Base-by-base conservation (phyloP, 2,113 vertebrate genomes). In the Variabilichromis moorii region DNA sequence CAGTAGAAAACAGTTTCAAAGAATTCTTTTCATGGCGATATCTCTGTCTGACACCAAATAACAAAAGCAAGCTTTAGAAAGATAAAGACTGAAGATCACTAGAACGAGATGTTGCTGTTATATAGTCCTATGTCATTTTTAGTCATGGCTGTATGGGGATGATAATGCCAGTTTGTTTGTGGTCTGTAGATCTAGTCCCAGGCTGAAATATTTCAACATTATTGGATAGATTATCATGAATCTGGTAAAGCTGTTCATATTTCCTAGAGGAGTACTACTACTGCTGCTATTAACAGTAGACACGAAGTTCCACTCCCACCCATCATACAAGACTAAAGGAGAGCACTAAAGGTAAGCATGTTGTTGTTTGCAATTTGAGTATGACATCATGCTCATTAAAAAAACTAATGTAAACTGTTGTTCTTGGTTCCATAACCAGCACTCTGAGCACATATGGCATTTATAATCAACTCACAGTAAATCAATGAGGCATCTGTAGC, bases 401-500 rank as follows among this genome's bases (percentile, higher is more conserved):
- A 80, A 47, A 80, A 28, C 68, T 33, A 84, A 40, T 86, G 61
- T 87, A 90, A 86, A 85, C 71, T 26, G 84, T 85, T 87, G 47
- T 85, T 82, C 79, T 85, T 37, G 42, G 61, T 86, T 16, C 54
- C 45, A 55, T 71, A 82, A 88, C 68, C 81, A 12, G 57, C 81
- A 28, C 82, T 66, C 82, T 59, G 80, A 88, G 88, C 86, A 81
- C 90, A 92, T 88, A 82, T 83, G 88, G 81, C 89, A 71, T 94
- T 93, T 83, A 92, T 85, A 91, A 90, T 80, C 78, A 80, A 54
- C 87, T 87, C 50, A 40, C 84, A 92, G 90, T 91, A 93, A 93
- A 93, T 95, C 91, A 94, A 90, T 89, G 93, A 91, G 88, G 83
- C 83, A 42, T 90, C 87, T 90, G 90, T 91, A 93, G 88, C 78